A percentile compares a stretch with the other conserved stretches of the same genome.
Evolutionary conservation across 2,797 vertebrate species (phyloP).

Genomic region (Eutrigla gurnardus): DNA sequence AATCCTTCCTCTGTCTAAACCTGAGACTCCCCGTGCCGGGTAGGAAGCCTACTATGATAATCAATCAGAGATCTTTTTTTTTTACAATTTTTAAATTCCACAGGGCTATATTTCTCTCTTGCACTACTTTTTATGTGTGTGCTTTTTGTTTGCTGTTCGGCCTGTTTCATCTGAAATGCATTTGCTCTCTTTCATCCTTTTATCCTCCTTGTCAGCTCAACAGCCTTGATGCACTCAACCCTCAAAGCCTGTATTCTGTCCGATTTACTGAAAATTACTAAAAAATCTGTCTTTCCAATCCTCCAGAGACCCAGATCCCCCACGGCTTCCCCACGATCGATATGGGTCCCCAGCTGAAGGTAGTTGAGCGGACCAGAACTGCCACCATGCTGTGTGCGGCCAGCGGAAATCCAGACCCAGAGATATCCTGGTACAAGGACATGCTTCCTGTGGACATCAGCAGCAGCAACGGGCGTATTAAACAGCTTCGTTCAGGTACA

Average conservation of each 20-base stretch:
- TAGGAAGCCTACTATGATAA: constrained; percentile 69
- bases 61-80: constrained; percentile 56
- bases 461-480: constrained; percentile 94
- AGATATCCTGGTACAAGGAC: constrained; percentile 98
- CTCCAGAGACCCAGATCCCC: constrained; percentile 93
- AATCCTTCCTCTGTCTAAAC: constrained; percentile 59
- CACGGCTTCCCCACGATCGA: constrained; percentile 95
- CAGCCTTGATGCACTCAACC: constrained; percentile 52
- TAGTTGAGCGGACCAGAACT: constrained; percentile 94
- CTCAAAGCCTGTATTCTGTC: constrained; percentile 32
- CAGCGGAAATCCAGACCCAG: constrained; percentile 95
- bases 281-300: constrained; percentile 29
- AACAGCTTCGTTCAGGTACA: constrained; percentile 97
- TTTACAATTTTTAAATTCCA: constrained; percentile 10
- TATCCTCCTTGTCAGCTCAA: constrained; percentile 50
- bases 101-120: constrained; percentile 12
- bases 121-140: constrained; percentile 20
- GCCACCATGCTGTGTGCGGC: constrained; percentile 98
- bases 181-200: constrained; percentile 52
- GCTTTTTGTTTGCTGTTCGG: constrained; percentile 38
- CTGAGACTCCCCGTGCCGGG: constrained; percentile 41
- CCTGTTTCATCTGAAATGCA: constrained; percentile 47
- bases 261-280: neutral
- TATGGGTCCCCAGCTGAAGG: constrained; percentile 97
- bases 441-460: constrained; percentile 95